Evolutionary conservation across 2,888 invertebrate species (phyloP), one percentile per base, ranked within the genome.

Genomic region (Phrixothrix hirtus): DNA sequence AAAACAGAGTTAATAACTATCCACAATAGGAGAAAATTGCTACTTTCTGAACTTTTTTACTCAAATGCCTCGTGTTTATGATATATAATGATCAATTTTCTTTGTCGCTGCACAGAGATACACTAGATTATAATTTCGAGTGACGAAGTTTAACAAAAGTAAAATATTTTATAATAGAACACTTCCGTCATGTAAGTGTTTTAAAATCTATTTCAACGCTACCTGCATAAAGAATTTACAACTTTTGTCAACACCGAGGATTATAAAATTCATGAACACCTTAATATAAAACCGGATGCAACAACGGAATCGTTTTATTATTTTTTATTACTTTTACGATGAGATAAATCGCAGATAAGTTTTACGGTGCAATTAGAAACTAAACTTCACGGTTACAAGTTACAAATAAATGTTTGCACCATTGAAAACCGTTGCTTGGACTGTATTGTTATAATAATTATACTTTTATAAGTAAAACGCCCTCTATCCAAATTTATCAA

Each of bases 21-120:
- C 42, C 47, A 30, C 49, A 32, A 41, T 45, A 41, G 42, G 36
- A 54, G 55, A 54, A 59, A 62, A 64, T 64, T 64, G 62, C 59
- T 57, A 53, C 55, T 58, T 56, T 49, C 50, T 38, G 50, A 31
- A 39, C 50, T 61, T 64, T 61, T 64, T 54, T 45, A 54, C 57
- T 46, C 46, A 56, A 55, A 55, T 52, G 41, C 56, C 50, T 57
- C 56, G 58, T 59, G 59, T 61, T 62, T 57, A 58, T 61, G 50
- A 51, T 57, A 50, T 35, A 59, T 60, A 63, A 63, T 62, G 60
- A 63, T 54, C 60, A 58, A 63, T 63, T 60, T 63, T 56, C 56
- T 56, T 53, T 53, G 56, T 53, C 52, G 56, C 38, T 48, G 27
- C 37, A 48, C 41, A 35, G 21, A 38, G 42, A 30, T 38, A 27